Percentiles rank a stretch among this genome's conserved stretches.
These are phyloP conservation scores for Chionodraco myersi DNA, from an alignment of 2,113 vertebrate species.

Conservation along the genomic window DNA sequence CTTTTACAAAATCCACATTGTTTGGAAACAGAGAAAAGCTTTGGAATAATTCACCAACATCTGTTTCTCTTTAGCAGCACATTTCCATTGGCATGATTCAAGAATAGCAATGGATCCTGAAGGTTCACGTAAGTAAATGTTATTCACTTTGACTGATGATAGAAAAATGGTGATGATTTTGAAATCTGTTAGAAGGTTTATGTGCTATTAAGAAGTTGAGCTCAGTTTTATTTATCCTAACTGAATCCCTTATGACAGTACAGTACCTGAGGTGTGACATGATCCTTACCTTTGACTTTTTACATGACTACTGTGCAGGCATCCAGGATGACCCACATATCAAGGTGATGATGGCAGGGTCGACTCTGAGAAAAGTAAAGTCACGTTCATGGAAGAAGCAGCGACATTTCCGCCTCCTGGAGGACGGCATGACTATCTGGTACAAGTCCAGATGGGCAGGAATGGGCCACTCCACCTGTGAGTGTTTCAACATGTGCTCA, in stretches of 20 bases:
- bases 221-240: background rate
- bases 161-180: background rate
- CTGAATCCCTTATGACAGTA: background rate
- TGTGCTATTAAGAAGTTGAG: background rate
- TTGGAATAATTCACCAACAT: slow-evolving; percentile 27
- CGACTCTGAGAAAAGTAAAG: slow-evolving; percentile 91
- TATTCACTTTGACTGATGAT: background rate
- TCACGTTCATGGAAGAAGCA: slow-evolving; percentile 93
- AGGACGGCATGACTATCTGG: slow-evolving; percentile 93
- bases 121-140: slow-evolving; percentile 72
- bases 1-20: slow-evolving; percentile 6
- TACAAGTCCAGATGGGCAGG: slow-evolving; percentile 91
- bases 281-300: background rate
- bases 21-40: slow-evolving; percentile 16
- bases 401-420: slow-evolving; percentile 91
- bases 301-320: slow-evolving; percentile 73
- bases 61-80: slow-evolving; percentile 48
- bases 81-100: slow-evolving; percentile 54
- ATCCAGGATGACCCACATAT: slow-evolving; percentile 85
- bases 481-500: slow-evolving; percentile 31
- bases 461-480: slow-evolving; percentile 90
- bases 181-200: background rate
- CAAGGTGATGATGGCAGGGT: slow-evolving; percentile 89
- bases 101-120: slow-evolving; percentile 72
- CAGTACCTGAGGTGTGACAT: background rate